These are phyloP conservation scores for Orbicella faveolata DNA, from an alignment of 64 coral and sea anemone genomes.

Conservation along the genomic window DNA sequence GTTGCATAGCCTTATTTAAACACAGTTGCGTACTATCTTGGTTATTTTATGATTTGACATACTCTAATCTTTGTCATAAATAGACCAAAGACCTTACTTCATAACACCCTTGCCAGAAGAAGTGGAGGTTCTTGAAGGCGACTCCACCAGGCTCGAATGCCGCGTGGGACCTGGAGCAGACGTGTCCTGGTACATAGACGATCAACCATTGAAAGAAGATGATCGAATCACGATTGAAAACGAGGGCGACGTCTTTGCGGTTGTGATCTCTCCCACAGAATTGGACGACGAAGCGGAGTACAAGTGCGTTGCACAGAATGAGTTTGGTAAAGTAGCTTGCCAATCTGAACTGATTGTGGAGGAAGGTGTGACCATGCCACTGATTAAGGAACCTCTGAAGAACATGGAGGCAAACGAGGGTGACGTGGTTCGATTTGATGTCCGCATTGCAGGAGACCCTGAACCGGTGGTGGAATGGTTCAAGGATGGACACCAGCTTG, in stretches of 20 bases:
- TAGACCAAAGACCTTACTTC: conserved; percentile 32
- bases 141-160: conserved; percentile 70
- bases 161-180: conserved; percentile 38
- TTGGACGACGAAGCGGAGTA: conserved; percentile 85
- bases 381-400: conserved; percentile 76
- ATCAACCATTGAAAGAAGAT: conserved; percentile 66
- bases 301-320: conserved; percentile 75
- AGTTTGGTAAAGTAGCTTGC: conserved; percentile 51
- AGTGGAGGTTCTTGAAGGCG: conserved; percentile 80
- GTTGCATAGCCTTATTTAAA: no score
- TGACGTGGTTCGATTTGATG: conserved; percentile 76
- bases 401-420: conserved; percentile 68
- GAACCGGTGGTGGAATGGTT: conserved; percentile 92
- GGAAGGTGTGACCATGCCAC: conserved; percentile 79
- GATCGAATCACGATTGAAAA: conserved; percentile 69
- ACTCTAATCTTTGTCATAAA: neutral
- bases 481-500: conserved; percentile 62
- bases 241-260: conserved; percentile 61
- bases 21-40: neutral
- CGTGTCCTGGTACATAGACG: conserved; percentile 81
- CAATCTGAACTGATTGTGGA: conserved; percentile 79
- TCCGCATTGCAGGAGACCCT: conserved; percentile 66
- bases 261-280: conserved; percentile 69
- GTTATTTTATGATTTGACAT: neutral
- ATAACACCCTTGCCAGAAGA: conserved; percentile 70